Percentiles rank a stretch among this genome's conserved stretches.
Evolutionary conservation across 2,113 vertebrate genomes (phyloP).

Genomic region (Cygnus atratus): DNA sequence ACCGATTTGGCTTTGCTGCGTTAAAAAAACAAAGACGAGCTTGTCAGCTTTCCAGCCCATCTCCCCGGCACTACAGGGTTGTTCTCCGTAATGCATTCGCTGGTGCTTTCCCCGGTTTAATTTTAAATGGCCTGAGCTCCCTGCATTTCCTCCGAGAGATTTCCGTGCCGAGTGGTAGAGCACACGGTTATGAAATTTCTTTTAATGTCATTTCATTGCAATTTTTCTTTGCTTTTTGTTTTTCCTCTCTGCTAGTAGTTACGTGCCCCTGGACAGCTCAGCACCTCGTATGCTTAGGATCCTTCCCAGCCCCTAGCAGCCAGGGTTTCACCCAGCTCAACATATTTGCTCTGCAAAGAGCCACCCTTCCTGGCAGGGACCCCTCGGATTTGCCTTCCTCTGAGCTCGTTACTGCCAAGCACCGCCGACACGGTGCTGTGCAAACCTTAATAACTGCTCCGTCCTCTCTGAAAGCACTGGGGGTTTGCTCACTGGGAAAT

Average conservation of each 20-base stretch:
- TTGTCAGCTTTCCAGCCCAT: slow-evolving; percentile 68
- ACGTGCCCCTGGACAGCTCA: not conserved
- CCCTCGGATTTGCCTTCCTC: not conserved
- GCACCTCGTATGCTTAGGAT: not conserved
- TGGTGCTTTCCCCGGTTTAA: slow-evolving; percentile 50
- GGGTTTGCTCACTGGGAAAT: not conserved
- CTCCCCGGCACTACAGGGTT: slow-evolving; percentile 47
- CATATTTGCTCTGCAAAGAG: not conserved
- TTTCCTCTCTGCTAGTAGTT: not conserved
- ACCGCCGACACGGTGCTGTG: not conserved
- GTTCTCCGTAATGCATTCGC: slow-evolving; percentile 55
- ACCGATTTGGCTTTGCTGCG: slow-evolving; percentile 48
- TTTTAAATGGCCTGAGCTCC: slow-evolving; percentile 68
- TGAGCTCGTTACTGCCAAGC: not conserved
- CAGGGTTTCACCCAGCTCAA: not conserved
- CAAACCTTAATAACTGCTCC: not conserved
- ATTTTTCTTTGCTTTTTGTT: no score
- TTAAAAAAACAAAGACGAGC: slow-evolving; percentile 58
- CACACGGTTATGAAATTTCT: slow-evolving; percentile 40
- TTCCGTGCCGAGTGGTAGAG: not conserved
- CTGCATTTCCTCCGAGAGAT: slow-evolving; percentile 11
- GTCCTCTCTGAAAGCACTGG: accelerated
- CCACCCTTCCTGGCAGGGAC: not conserved
- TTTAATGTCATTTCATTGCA: not conserved
- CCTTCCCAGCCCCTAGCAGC: not conserved